A percentile compares a stretch with the other conserved stretches of the same genome.
Conservation (phyloP, 2,113 vertebrate genomes). For the Dolichotis patagonum region DNA sequence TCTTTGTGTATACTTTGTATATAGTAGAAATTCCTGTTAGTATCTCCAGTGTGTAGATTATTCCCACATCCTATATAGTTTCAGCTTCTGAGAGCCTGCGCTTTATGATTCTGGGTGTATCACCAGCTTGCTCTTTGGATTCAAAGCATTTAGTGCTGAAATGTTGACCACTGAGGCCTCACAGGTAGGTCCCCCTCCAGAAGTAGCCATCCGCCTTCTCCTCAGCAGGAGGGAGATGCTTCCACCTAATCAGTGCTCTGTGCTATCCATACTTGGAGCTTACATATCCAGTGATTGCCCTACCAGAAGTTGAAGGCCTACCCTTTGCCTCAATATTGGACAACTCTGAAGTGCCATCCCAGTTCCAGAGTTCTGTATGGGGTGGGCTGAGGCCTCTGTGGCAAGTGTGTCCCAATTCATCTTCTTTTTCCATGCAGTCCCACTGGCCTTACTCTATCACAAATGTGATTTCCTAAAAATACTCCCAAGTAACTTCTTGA, state of each 20-base stretch:
- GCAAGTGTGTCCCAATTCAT: accelerated
- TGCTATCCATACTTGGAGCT: accelerated
- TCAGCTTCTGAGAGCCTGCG: not conserved
- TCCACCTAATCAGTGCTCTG: not conserved
- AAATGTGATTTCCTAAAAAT: not conserved
- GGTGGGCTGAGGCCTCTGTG: not conserved
- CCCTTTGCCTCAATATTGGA: not conserved
- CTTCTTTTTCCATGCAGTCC: not conserved
- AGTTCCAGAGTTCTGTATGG: not conserved
- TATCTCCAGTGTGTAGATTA: not conserved
- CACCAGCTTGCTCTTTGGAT: not conserved
- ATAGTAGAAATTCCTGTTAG: not conserved
- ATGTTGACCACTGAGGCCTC: not conserved
- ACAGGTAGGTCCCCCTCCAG: not conserved
- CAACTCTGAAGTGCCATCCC: not conserved
- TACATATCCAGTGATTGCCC: too few species aligned
- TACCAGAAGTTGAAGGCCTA: not conserved
- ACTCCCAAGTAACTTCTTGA: not conserved
- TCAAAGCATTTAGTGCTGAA: not conserved
- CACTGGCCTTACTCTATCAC: not conserved
- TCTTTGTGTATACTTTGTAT: not conserved
- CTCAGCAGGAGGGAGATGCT: not conserved
- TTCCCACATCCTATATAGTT: not conserved
- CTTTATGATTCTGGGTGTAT: not conserved
- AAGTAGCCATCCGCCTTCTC: not conserved